Evolutionary conservation across 1,140 invertebrate genomes (phyloP), one percentile per base, ranked within the genome.

Genomic region (Anagrus nilaparvatae): DNA sequence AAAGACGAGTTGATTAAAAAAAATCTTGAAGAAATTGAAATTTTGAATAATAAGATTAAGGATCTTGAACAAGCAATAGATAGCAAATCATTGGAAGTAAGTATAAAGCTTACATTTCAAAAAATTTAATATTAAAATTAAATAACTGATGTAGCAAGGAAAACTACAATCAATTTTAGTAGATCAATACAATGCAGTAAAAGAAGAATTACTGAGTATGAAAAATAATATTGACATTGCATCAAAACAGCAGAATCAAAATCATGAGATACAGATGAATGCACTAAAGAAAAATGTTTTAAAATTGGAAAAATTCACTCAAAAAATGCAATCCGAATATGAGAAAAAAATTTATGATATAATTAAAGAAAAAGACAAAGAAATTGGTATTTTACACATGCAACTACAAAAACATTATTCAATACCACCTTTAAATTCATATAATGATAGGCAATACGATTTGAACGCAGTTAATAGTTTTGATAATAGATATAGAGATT

Each of bases 161-260:
- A 60, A 57, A 45, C 44, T 60, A 10, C 50, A 59, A 24, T 29
- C 25, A 2, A 54, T 59, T 29, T 28, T 63, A 18, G 18, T 38
- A 7, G 52, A 60, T 1, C 59, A 63, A 25, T 58, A 54, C 35
- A 38, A 36, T 25, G 52, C 36, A 4, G 56, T 63, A 50, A 63
- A 52, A 38, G 50, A 51, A n/a, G 62, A 63, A 44, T 53, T 65
- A 35, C 39, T 31, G 3, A 55, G 55, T 42, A 59, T 62, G 28
- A 54, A 53, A 32, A 49, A 19, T 4, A 51, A 60, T 17, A 52
- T 63, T 34, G 58, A 61, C 27, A 19, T 31, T 1, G 44, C 49
- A 2, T 47, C 48, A 5, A 43, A 36, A 7, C 48, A 48, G 25
- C 46, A 56, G 16, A 47, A 43, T 29, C 43, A 57, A 21, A 46